Base-by-base conservation (phyloP, 1,140 invertebrate genomes). In the Diachasmimorpha longicaudata region DNA sequence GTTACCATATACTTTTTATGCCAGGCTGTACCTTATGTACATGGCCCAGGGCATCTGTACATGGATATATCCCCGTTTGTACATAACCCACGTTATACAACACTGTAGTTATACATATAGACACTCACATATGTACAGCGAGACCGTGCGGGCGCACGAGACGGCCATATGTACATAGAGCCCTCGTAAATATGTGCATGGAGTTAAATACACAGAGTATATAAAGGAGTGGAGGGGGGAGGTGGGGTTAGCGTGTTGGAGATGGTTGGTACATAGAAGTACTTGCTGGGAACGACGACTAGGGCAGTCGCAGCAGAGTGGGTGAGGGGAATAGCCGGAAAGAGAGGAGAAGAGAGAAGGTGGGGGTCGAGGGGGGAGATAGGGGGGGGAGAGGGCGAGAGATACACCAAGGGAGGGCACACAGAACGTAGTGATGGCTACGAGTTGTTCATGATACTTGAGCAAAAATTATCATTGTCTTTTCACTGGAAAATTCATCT, bases 281-380 rank as follows among this genome's bases (percentile, higher is more conserved):
- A 87, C 85, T 87, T 87, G 85, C 82, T 87, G 85, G 85, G 86
- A 87, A 86, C 85, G 85, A 85, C 84, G 86, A 87, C 84, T 85
- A 85, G 85, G 85, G 85, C 83, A 81, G 82, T 70, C 79, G 82
- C 79, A 80, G 81, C 81, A 79, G 81, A 80, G 77, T 42, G 16
- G 25, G 72, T 31, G 48, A 48, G 55, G 73, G 36, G 75, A 48
- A 52, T 39, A 75, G 46, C 36, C 37, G 67, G 67, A 70, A 70
- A 42, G 69, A 77, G 68, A 48, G 74, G 39, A 71, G 39, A 66
- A 6, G 23, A 74, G 31, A 48, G 36, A 48, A 25, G 42, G 31
- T 31, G 31, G 31, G 6, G 31, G 31, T 2, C 2, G 31, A 70
- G 55, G 46, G 44, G 36, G 58, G 44, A 44, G 31, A 46, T 63